These are phyloP conservation scores for rabbit (Oryctolagus cuniculus) DNA, from an alignment of 2,113 vertebrate genomes.

Conservation along the genomic window DNA sequence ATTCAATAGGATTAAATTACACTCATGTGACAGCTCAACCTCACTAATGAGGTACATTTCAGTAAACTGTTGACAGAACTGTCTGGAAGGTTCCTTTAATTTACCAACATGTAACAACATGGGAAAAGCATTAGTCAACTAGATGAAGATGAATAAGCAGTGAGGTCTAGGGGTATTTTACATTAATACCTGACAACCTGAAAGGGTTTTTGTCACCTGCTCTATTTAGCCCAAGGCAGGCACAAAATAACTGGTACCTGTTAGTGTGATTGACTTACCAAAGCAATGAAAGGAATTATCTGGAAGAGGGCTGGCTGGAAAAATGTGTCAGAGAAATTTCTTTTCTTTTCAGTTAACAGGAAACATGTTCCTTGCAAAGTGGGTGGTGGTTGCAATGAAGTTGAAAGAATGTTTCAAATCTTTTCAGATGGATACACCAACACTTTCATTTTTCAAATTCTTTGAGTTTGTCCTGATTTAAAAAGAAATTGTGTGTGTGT, in stretches of 20 bases:
- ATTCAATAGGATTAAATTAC: constrained; percentile 92
- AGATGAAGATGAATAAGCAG: constrained; percentile 93
- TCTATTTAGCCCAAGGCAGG: constrained; percentile 90
- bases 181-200: constrained; percentile 92
- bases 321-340: constrained; percentile 79
- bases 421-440: constrained; percentile 48
- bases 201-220: constrained; percentile 91
- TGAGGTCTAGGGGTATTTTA: constrained; percentile 89
- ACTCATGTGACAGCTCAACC: constrained; percentile 88
- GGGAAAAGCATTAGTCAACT: constrained; percentile 91
- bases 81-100: constrained; percentile 92
- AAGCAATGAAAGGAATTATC: constrained; percentile 85
- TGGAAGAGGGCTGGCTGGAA: constrained; percentile 76
- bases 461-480: constrained; percentile 36
- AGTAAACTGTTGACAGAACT: constrained; percentile 94
- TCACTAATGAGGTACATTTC: constrained; percentile 91
- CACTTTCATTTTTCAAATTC: constrained; percentile 71
- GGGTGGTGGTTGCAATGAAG: constrained; percentile 60
- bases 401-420: constrained; percentile 71
- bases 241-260: constrained; percentile 86
- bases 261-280: constrained; percentile 88
- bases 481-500: constrained; percentile 41
- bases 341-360: constrained; percentile 74
- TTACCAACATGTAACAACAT: constrained; percentile 91
- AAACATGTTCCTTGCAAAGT: constrained; percentile 73